Percentiles rank a stretch among this genome's conserved stretches.
These are phyloP conservation scores for Nephrotoma appendiculata DNA, from an alignment of 2,888 invertebrate genomes.

Conservation along the genomic window DNA sequence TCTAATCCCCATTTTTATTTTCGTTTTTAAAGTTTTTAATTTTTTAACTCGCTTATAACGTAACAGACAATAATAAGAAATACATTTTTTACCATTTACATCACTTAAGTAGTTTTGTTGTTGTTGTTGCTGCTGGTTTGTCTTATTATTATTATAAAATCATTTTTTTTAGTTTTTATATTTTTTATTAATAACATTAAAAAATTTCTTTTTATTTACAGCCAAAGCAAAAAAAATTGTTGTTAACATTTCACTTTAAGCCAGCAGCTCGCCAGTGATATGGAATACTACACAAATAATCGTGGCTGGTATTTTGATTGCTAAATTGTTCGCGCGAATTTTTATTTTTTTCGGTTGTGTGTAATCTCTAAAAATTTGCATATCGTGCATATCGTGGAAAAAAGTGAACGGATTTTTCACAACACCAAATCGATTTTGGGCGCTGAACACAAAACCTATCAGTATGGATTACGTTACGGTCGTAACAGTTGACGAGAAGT, in stretches of 20 bases:
- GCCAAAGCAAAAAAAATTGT: neutral
- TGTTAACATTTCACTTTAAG: neutral
- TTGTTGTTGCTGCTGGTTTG: neutral
- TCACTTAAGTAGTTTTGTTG: neutral
- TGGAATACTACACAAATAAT: neutral
- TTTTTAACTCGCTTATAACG: neutral
- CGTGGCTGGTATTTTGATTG: neutral
- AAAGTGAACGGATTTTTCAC: neutral
- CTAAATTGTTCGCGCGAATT: neutral
- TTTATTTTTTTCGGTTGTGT: neutral
- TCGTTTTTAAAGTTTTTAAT: neutral
- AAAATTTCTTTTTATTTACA: neutral
- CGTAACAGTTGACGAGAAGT: slow-evolving; percentile 40
- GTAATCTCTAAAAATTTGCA: neutral
- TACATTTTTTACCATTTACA: neutral
- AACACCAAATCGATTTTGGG: neutral
- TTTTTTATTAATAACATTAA: neutral
- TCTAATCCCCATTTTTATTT: neutral
- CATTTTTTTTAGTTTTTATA: neutral
- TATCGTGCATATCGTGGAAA: neutral
- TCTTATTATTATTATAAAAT: neutral
- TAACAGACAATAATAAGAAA: neutral
- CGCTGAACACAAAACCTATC: neutral
- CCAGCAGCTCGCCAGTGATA: neutral
- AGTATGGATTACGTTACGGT: slow-evolving; percentile 39